Base-by-base conservation (phyloP, 2,797 vertebrate species). In the Scomberomorus guttatus region DNA sequence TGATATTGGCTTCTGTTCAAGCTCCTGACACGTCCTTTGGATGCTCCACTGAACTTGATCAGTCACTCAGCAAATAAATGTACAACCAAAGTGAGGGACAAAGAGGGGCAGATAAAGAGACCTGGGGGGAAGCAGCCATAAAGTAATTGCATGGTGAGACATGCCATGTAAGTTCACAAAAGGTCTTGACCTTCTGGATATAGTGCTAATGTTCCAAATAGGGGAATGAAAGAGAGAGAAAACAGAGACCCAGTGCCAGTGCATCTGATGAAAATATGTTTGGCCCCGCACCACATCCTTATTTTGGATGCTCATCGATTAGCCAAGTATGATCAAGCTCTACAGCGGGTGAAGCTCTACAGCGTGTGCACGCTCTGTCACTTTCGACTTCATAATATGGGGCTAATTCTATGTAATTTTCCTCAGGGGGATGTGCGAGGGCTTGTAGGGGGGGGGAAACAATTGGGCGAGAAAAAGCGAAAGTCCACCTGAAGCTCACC, bases 61-160 rank as follows among this genome's bases (percentile, higher is more conserved):
- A 92, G 90, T 90, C 90, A 87, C 87, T 90, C 66, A 72, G 83
- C 87, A 92, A 93, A 93, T 94, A 92, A 95, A 95, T 93, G 92
- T 92, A 93, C 89, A 95, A 95, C 93, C 82, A 86, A 81, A 77
- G 81, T 87, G 65, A 88, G 75, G 76, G 65, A 84, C 60, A 63
- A 67, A 82, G 71, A 85, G 69, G 52, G 64, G 20, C 14, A 71
- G 68, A 85, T 50, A 52, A 54, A 82, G 60, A 63, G 48, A 57
- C 24, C 4, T 15, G 14, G 51, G 79, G 56, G 79, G 65, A 84
- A 75, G 66, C 50, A 74, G 67, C 22, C 51, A 17, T 74, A 52
- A 85, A 87, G 82, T 20, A 77, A 74, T 80, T 50, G 79, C 56
- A 62, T 7, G 42, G 18, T 60, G 44, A 69, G 63, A 84, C 59